Conservation (phyloP, 2,888 invertebrate genomes). For the Tineola bisselliella region DNA sequence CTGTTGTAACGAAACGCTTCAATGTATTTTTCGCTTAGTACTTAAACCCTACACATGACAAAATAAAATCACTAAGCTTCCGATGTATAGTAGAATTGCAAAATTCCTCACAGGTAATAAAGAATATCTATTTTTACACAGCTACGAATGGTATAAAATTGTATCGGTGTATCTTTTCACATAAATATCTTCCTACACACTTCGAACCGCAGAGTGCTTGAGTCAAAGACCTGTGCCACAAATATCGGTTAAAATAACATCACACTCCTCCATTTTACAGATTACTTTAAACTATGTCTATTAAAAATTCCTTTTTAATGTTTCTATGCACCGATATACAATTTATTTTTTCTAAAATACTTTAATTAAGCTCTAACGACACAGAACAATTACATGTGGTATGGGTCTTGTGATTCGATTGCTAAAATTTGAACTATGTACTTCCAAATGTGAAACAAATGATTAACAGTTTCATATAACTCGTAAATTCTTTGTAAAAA, state of each 20-base stretch:
- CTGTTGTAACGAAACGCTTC: no score
- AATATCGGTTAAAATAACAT: constrained; percentile 7
- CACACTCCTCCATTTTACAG: neutral
- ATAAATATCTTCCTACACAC: constrained; percentile 9
- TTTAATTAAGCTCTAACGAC: no score
- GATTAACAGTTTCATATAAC: no score
- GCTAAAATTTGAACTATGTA: no score
- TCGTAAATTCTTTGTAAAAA: neutral
- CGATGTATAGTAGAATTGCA: no score
- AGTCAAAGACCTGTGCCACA: constrained; percentile 8
- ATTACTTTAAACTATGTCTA: neutral
- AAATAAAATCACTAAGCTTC: no score
- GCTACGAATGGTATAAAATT: neutral
- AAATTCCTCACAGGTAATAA: neutral
- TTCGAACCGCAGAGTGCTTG: neutral
- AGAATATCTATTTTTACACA: neutral
- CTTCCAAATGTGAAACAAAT: no score
- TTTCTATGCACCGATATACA: neutral
- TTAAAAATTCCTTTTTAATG: neutral
- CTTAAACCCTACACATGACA: no score
- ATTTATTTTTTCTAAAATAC: no score
- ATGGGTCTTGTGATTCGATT: no score
- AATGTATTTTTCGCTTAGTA: no score
- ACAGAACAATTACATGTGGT: no score
- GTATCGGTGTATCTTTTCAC: constrained; percentile 1